A percentile compares a stretch with the other conserved stretches of the same genome.
Conservation (phyloP, 2,888 invertebrate species). For the Lycophotia porphyrea region DNA sequence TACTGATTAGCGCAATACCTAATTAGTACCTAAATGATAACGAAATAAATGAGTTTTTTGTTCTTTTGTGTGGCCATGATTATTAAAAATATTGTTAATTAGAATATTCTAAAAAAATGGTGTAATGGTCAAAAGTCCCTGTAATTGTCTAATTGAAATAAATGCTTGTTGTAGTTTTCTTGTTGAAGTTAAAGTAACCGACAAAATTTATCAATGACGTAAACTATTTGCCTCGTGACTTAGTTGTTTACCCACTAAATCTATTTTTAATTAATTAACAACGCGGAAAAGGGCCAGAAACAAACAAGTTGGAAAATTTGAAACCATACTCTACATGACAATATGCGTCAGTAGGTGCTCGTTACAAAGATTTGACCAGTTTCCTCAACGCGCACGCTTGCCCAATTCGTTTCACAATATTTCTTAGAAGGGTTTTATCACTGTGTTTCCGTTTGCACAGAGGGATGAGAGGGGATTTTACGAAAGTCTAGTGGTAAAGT, state of each 20-base stretch:
- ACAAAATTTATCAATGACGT: not conserved
- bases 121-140: no score
- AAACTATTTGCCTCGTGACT: not conserved
- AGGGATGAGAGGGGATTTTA: not conserved
- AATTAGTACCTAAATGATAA: conserved; percentile 29
- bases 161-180: no score
- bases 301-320: conserved; percentile 7
- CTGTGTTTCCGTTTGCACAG: not conserved
- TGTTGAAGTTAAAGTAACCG: no score
- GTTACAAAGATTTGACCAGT: conserved; percentile 6
- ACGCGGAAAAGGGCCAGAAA: conserved; percentile 21
- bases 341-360: not conserved
- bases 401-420: conserved; percentile 27
- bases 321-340: not conserved
- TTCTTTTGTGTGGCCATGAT: not conserved
- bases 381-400: conserved; percentile 31
- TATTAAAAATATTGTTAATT: not conserved
- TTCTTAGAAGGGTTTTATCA: conserved; percentile 38
- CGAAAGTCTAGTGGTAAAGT: not conserved
- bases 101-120: not conserved
- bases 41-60: conserved; percentile 38
- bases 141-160: no score
- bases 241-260: not conserved
- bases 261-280: not conserved
- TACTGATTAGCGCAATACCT: conserved; percentile 25